Conservation (phyloP, 2,888 invertebrate species). For the Listrodromus nycthemerus region DNA sequence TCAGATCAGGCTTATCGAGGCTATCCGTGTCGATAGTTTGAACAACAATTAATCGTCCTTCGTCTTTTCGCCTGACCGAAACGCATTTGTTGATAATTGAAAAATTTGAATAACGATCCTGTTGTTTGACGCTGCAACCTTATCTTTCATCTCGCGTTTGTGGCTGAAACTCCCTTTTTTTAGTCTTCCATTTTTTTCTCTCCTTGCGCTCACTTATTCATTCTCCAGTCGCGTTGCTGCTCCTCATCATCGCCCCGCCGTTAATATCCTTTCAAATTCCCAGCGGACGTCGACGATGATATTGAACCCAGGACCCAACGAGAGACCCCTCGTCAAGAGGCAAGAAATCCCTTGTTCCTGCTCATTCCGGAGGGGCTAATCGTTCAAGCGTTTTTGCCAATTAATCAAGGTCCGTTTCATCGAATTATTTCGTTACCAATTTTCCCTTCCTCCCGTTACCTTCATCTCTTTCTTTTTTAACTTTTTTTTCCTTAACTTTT, state of each 20-base stretch:
- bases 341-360: slow-evolving; percentile 73
- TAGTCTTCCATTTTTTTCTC: neutral
- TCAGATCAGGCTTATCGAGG: neutral
- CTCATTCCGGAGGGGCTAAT: slow-evolving; percentile 55
- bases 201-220: slow-evolving; percentile 8
- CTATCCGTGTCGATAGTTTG: neutral
- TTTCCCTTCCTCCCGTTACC: slow-evolving; percentile 62
- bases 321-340: slow-evolving; percentile 38
- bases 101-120: slow-evolving; percentile 77
- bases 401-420: slow-evolving; percentile 79
- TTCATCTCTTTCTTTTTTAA: slow-evolving; percentile 24
- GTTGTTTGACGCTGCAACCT: slow-evolving; percentile 71
- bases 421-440: slow-evolving; percentile 76
- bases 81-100: slow-evolving; percentile 57
- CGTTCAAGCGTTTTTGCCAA: slow-evolving; percentile 70
- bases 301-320: slow-evolving; percentile 22
- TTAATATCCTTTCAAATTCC: slow-evolving; percentile 74
- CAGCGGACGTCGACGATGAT: slow-evolving; percentile 65
- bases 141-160: slow-evolving; percentile 57
- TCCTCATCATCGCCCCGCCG: slow-evolving; percentile 63
- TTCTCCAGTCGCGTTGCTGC: slow-evolving; percentile 48
- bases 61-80: slow-evolving; percentile 22
- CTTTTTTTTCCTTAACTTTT: slow-evolving; percentile 16
- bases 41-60: slow-evolving; percentile 34
- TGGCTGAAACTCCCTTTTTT: slow-evolving; percentile 38